phyloP scores from a whole-genome alignment of 1,140 invertebrate genomes.

The Pinna nobilis region DNA sequence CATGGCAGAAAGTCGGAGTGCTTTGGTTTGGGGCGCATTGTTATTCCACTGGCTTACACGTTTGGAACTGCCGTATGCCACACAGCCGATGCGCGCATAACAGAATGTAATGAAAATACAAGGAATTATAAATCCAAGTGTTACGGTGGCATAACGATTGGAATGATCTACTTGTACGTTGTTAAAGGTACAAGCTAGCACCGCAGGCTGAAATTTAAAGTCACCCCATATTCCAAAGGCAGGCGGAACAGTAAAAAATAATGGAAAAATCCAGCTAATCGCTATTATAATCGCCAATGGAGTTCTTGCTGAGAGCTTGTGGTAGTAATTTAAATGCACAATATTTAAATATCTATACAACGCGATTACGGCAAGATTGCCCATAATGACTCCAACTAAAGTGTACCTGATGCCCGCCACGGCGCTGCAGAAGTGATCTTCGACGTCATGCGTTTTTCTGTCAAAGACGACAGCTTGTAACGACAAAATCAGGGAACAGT shows the following conservation, averaged over 20 bases:
- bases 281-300: conserved; percentile 49
- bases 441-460: conserved; percentile 31
- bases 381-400: conserved; percentile 63
- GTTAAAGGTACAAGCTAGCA: conserved; percentile 65
- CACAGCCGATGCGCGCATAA: conserved; percentile 65
- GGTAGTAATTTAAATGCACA: conserved; percentile 58
- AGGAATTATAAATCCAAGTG: conserved; percentile 62
- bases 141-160: conserved; percentile 60
- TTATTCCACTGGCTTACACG: conserved; percentile 48
- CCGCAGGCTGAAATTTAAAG: conserved; percentile 56
- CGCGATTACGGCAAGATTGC: conserved; percentile 63
- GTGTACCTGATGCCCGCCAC: conserved; percentile 60
- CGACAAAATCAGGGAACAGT: conserved; percentile 58
- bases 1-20: conserved; percentile 60
- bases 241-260: conserved; percentile 57
- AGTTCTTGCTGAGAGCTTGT: conserved; percentile 43
- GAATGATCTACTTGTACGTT: conserved; percentile 49
- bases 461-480: conserved; percentile 63
- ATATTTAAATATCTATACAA: conserved; percentile 65
- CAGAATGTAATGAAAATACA: conserved; percentile 65
- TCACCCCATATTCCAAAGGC: conserved; percentile 57
- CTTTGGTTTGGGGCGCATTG: conserved; percentile 37
- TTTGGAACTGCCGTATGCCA: conserved; percentile 57
- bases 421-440: conserved; percentile 50
- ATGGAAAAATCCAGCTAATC: conserved; percentile 62